Base-by-base conservation (phyloP, 2,113 vertebrate species). In the Pelmatolapia mariae region DNA sequence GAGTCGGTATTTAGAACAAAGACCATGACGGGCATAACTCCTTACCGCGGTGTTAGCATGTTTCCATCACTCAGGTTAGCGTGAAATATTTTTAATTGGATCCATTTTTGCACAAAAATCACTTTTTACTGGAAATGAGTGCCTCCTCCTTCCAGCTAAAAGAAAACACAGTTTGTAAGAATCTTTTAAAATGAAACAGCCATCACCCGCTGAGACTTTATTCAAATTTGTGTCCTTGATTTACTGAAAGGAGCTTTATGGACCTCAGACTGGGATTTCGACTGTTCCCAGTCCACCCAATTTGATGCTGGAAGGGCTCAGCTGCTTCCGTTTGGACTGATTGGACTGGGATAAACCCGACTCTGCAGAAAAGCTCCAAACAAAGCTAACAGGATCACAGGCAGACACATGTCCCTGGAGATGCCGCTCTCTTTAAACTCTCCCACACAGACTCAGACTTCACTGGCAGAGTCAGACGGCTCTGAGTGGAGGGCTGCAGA, bases 281-380 rank as follows among this genome's bases (percentile, higher is more conserved):
- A 53, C 68, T 54, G 26, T 73, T 86, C 68, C 89, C 86, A 85
- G 33, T 57, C 47, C 68, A 52, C 8, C 86, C 43, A 90, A 86
- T 92, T 90, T 88, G 66, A 71, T 0, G 36, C 33, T 63, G 8
- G 7, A 76, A 83, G 24, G 40, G 47, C 68, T 88, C 80, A 3
- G 38, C 50, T 1, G 90, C 71, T 73, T 26, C 68, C 2, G 40
- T 61, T 71, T 12, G 45, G 80, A 43, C 54, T 56, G 80, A 89
- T 83, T 83, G 80, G 78, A 71, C 78, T 54, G 19, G 1, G 63
- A 66, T 82, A 61, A 84, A 86, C 43, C 40, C 2, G 5, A 33
- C 53, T 43, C 66, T 22, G 11, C 56, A 54, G 82, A 85, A 61
- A 85, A 3, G 16, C 53, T 82, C 36, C 82, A 63, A 78, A 85